Conservation (phyloP, 2,113 vertebrate species). For the Anarrhichthys ocellatus region DNA sequence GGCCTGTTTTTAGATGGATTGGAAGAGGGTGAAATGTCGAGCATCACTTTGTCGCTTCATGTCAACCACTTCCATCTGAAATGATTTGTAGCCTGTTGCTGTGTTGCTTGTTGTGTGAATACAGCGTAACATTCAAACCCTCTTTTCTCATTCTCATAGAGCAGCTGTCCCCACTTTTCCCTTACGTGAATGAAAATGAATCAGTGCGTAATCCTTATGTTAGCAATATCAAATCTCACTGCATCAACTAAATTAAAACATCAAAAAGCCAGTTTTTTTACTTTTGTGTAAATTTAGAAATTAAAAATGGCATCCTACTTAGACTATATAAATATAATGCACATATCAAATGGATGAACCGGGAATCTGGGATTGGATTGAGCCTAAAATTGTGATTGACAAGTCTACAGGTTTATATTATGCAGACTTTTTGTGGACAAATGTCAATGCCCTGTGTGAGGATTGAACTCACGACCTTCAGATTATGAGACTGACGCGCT, state of each 20-base stretch:
- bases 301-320: too few relatives aligned
- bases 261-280: not conserved
- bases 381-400: not conserved
- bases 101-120: not conserved
- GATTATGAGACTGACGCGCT: slow-evolving; percentile 69
- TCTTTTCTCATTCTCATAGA: not conserved
- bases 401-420: too few relatives aligned
- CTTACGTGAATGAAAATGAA: not conserved
- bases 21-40: not conserved
- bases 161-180: not conserved
- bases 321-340: not conserved
- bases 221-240: not conserved
- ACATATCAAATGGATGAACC: not conserved
- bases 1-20: not conserved
- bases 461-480: slow-evolving; percentile 64
- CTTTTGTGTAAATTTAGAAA: too few relatives aligned
- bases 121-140: not conserved
- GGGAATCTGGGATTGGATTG: too few relatives aligned
- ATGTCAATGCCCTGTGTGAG: slow-evolving; percentile 31
- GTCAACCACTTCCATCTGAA: not conserved
- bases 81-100: not conserved
- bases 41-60: not conserved
- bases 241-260: not conserved
- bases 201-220: not conserved
- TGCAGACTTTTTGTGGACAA: not conserved